phyloP scores from a whole-genome alignment of 2,113 vertebrate species.

The Nothocercus nigrocapillus region DNA sequence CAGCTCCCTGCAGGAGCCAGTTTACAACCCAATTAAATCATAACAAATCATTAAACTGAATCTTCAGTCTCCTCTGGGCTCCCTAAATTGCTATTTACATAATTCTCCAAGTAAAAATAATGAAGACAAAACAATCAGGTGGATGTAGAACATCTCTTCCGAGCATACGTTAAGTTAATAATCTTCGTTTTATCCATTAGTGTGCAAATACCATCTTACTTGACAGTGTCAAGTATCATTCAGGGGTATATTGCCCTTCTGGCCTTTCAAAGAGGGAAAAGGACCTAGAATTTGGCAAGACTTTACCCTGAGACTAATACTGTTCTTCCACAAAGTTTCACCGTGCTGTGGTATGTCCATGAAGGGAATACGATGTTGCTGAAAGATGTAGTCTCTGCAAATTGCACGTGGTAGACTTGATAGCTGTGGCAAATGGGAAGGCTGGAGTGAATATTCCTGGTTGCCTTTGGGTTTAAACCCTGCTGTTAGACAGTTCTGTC shows the following conservation, averaged over 20 bases:
- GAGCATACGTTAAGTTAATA: conserved; percentile 36
- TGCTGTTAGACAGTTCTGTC: not conserved
- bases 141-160: conserved; percentile 24
- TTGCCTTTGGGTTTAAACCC: not conserved
- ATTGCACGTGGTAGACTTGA: not conserved
- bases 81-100: conserved; percentile 60
- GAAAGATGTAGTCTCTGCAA: not conserved
- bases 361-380: not conserved
- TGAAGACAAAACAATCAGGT: conserved; percentile 49
- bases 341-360: not conserved
- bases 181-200: conserved; percentile 11
- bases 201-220: conserved; percentile 21
- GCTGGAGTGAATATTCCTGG: not conserved
- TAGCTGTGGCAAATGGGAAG: not conserved
- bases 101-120: conserved; percentile 66
- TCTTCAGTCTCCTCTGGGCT: conserved; percentile 29
- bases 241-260: not conserved
- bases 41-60: conserved; percentile 53
- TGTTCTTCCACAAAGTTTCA: not conserved
- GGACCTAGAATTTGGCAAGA: not conserved
- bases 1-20: conserved; percentile 23
- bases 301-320: not conserved
- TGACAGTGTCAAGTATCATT: conserved; percentile 6
- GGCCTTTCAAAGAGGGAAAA: not conserved
- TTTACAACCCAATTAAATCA: conserved; percentile 63